phyloP scores from a whole-genome alignment of 1,140 invertebrate genomes.

The Ooceraea biroi region DNA sequence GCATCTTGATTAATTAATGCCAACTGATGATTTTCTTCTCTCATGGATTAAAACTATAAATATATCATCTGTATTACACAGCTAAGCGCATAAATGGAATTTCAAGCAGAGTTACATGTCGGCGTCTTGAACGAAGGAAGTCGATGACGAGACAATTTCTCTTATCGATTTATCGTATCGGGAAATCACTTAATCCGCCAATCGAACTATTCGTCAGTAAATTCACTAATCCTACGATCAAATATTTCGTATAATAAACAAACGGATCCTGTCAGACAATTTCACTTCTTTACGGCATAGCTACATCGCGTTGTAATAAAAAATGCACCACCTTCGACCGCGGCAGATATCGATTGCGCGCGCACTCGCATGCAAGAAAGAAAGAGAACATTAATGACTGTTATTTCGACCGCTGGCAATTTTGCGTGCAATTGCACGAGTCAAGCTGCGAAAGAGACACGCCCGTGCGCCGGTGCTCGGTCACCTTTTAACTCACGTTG shows the following conservation, averaged over 20 bases:
- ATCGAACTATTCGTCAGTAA: background rate
- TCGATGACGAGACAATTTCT: background rate
- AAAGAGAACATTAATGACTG: constrained; percentile 52
- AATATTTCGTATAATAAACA: constrained; percentile 29
- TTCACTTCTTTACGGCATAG: background rate
- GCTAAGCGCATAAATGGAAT: background rate
- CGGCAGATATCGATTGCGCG: constrained; percentile 34
- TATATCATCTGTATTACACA: background rate
- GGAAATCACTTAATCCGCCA: constrained; percentile 1
- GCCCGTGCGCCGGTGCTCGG: constrained; percentile 15
- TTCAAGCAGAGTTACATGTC: background rate
- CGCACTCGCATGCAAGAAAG: background rate
- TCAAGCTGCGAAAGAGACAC: constrained; percentile 44
- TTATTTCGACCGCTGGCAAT: constrained; percentile 51
- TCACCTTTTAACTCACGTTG: constrained; percentile 52
- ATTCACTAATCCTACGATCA: constrained; percentile 9
- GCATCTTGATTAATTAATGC: background rate
- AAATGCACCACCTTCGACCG: background rate
- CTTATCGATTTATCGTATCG: background rate
- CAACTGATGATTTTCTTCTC: background rate
- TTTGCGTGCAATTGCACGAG: constrained; percentile 45
- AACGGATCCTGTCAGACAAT: background rate
- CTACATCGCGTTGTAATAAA: background rate
- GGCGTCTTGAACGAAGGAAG: background rate
- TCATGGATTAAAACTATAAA: background rate